Percentiles rank a stretch among this genome's conserved stretches.
Conservation (phyloP, 2,113 vertebrate genomes). For the Phyllopteryx taeniolatus region DNA sequence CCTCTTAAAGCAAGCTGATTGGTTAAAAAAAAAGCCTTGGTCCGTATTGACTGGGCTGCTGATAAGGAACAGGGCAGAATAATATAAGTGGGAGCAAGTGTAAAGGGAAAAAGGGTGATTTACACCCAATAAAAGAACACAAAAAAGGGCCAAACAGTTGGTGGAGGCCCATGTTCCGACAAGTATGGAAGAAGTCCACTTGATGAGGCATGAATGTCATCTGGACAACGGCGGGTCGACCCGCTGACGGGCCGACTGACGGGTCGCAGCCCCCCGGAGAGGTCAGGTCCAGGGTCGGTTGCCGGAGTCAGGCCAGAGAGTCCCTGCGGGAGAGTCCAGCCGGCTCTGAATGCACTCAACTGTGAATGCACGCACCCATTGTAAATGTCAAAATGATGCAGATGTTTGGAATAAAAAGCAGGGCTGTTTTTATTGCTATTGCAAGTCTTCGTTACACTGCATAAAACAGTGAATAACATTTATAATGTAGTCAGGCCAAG, state of each 20-base stretch:
- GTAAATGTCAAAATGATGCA: too few relatives aligned
- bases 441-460: too few relatives aligned
- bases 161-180: slow-evolving; percentile 2
- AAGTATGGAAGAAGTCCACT: slow-evolving; percentile 30
- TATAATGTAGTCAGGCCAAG: too few relatives aligned
- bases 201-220: slow-evolving; percentile 61
- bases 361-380: neutral
- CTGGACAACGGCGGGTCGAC: slow-evolving; percentile 50
- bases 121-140: slow-evolving; percentile 39
- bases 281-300: slow-evolving; percentile 53
- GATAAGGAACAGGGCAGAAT: slow-evolving; percentile 3
- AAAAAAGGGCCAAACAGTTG: slow-evolving; percentile 34
- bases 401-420: too few relatives aligned
- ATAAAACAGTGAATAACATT: too few relatives aligned
- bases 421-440: too few relatives aligned
- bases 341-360: slow-evolving; percentile 9
- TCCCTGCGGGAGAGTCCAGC: slow-evolving; percentile 43
- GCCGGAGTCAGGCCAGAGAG: slow-evolving; percentile 37
- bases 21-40: slow-evolving; percentile 33
- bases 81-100: slow-evolving; percentile 6
- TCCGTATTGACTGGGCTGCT: slow-evolving; percentile 22
- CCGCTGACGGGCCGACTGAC: slow-evolving; percentile 46
- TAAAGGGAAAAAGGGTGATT: slow-evolving; percentile 23
- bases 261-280: slow-evolving; percentile 49
- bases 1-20: slow-evolving; percentile 36